A percentile compares a stretch with the other conserved stretches of the same genome.
These are phyloP conservation scores for Sepioteuthis lessoniana DNA, from an alignment of 2,888 invertebrate species.

Conservation along the genomic window DNA sequence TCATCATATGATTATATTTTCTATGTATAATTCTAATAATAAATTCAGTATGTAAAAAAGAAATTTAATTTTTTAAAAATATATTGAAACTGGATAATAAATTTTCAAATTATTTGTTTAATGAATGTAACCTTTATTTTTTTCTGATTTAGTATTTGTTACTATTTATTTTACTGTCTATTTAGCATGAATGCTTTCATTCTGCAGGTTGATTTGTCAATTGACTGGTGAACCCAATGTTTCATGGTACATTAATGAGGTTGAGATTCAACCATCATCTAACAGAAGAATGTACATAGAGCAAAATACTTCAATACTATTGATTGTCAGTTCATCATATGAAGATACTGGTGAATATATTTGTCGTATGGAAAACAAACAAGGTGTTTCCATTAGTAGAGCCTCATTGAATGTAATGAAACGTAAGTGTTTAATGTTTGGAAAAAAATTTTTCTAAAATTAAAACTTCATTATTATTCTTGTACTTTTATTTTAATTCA, in stretches of 20 bases:
- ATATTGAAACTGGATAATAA: neutral
- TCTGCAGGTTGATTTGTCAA: slow-evolving; percentile 67
- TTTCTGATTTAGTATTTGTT: neutral
- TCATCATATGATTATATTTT: neutral
- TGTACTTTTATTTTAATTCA: too few species aligned
- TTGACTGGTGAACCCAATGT: slow-evolving; percentile 71
- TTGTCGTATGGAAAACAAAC: slow-evolving; percentile 84
- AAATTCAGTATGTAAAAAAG: too few species aligned
- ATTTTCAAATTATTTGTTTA: neutral
- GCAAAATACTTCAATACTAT: slow-evolving; percentile 63
- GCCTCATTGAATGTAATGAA: slow-evolving; percentile 70
- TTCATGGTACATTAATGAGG: slow-evolving; percentile 79
- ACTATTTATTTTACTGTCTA: neutral
- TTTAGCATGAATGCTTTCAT: neutral
- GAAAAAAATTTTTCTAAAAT: neutral
- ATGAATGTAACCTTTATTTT: neutral
- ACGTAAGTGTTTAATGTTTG: slow-evolving; percentile 65
- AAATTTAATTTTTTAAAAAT: too few species aligned
- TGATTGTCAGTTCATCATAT: slow-evolving; percentile 65
- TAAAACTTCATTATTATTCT: too few species aligned
- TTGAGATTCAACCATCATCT: slow-evolving; percentile 79
- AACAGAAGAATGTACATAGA: slow-evolving; percentile 64
- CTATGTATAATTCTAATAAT: too few species aligned
- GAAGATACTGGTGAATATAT: slow-evolving; percentile 85
- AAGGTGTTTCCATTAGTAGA: slow-evolving; percentile 80